Evolutionary conservation across 2,113 vertebrate genomes (phyloP), one percentile per base, ranked within the genome.

Genomic region (Chionis minor): DNA sequence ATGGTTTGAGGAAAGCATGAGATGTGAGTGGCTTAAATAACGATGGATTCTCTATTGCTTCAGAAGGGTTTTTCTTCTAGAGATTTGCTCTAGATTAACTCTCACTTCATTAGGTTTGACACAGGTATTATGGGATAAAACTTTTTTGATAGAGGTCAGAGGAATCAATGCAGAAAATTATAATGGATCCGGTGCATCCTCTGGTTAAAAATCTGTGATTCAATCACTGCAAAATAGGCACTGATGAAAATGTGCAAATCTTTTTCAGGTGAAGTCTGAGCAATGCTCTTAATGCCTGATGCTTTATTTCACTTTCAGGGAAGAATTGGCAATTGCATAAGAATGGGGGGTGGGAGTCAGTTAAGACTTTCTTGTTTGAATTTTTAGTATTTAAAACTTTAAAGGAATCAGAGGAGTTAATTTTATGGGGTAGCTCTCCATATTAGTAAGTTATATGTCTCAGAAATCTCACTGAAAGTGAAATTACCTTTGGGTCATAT

Each of bases 1-100:
- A 12, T 44, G 67, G 54, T n/a, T 55, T 87, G 33, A 70, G 17
- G 28, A 30, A 86, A 70, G 7, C 3, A 10, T 47, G 59, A 61
- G 42, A 4, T 0, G 1, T 28, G 26, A 79, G 27, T 1, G 8
- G 4, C 32, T 86, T 51, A 81, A 56, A 58, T 30, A 2, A 14
- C 21, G 47, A 8, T 19, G 44, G 33, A 21, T 88, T 79, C 32
- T 59, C 28, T 49, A 3, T 77, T 1, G 2, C 47, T 67, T 71
- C 23, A 51, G 38, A 21, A 58, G 40, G 7, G 22, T 10, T 66
- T 81, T 73, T 89, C 9, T 67, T 71, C 51, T 65, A 14, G 9
- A 33, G 5, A 10, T 49, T 59, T 47, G 1, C 1, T 67, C 30
- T 47, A 49, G 44, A 62, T 82, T 66, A 65, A 12, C 27, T 90